Evolutionary conservation across 2,888 invertebrate genomes (phyloP), one percentile per base, ranked within the genome.

Genomic region (Galerucella nymphaeae): DNA sequence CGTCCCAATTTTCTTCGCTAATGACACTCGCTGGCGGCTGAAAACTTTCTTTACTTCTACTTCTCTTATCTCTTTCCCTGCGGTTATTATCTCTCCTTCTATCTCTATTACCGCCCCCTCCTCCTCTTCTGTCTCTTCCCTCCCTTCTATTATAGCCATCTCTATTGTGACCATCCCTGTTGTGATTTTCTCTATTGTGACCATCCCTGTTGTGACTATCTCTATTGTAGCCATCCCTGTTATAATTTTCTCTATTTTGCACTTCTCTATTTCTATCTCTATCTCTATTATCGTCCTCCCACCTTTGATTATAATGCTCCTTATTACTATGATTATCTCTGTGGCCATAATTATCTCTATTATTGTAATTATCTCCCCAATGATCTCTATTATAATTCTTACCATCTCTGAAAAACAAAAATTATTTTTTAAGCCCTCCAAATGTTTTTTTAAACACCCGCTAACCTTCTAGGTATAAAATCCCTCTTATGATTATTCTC

Each of bases 11-110:
- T 65, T 74, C 73, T 18, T 70, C 66, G 9, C 38, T 38, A 48
- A 45, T 41, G 3, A 30, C n/a, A 16, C 13, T 48, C 2, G 61
- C 14, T 14, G 38, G 50, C 23, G 48, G 41, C 14, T 50, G 14
- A 62, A 41, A 62, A 53, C 57, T 58, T 18, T 80, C 79, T 57
- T 77, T 76, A 66, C 77, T 79, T 23, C 75, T 74, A 65, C 78
- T 79, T 50, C 78, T 75, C 62, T 38, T 78, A 13, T 78, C 78
- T 14, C 75, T 71, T 10, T 77, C 76, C 65, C 74, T 73, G 53
- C 72, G 70, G 42, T 66, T 69, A 48, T 66, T 69, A 20, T 74
- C 73, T 38, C 68, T 67, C 61, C 66, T 64, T 57, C 73, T 71
- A 13, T 74, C 66, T 38, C 71, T 67, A 13, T 70, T 55, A 16